Conservation (phyloP, 2,113 vertebrate species). For the Chitala chitala region DNA sequence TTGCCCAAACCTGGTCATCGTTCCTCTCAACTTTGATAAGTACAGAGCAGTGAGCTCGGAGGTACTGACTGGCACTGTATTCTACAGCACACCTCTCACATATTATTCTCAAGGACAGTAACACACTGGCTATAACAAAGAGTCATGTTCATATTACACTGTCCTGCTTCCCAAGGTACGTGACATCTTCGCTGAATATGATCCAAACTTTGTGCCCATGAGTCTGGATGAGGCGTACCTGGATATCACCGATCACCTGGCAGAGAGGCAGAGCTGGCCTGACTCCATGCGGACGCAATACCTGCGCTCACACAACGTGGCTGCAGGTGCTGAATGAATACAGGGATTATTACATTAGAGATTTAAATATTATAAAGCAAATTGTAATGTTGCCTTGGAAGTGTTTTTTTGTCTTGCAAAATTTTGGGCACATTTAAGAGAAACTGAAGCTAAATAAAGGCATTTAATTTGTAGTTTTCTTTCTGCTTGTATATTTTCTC, state of each 20-base stretch:
- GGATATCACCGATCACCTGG: conserved; percentile 86
- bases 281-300: conserved; percentile 71
- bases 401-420: too few species aligned
- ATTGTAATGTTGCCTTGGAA: too few species aligned
- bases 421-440: too few species aligned
- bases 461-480: too few species aligned
- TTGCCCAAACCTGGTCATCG: conserved; percentile 83
- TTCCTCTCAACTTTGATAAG: conserved; percentile 85
- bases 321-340: conserved; percentile 54
- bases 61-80: conserved; percentile 54
- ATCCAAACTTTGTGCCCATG: conserved; percentile 81
- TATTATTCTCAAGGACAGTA: too few species aligned
- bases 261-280: conserved; percentile 75
- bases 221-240: conserved; percentile 96
- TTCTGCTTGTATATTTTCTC: too few species aligned
- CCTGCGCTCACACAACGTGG: conserved; percentile 33
- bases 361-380: too few species aligned
- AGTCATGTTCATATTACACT: neutral
- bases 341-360: too few species aligned
- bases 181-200: conserved; percentile 84
- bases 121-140: too few species aligned
- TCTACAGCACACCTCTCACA: neutral
- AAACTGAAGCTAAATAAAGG: too few species aligned
- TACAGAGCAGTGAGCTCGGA: conserved; percentile 81
- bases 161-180: conserved; percentile 67